Evolutionary conservation across 2,888 invertebrate genomes (phyloP).

Genomic region (Emmelina monodactyla): DNA sequence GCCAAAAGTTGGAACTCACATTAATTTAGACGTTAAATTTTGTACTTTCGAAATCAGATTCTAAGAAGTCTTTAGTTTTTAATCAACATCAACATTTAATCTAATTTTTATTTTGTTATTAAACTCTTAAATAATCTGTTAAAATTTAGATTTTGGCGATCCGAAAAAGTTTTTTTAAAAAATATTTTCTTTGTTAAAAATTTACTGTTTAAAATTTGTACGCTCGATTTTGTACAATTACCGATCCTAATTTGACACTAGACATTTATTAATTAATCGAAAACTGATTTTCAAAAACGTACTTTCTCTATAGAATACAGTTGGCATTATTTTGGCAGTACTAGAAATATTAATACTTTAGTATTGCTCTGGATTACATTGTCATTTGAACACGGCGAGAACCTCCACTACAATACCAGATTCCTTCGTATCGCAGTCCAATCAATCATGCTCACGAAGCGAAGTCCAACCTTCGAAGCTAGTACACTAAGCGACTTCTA

Average conservation of each 20-base stretch:
- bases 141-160: conserved; percentile 62
- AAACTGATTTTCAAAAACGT: conserved; percentile 56
- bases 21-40: conserved; percentile 50
- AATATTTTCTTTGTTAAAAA: conserved; percentile 58
- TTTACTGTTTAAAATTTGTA: conserved; percentile 65
- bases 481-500: conserved; percentile 39
- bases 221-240: conserved; percentile 63
- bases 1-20: conserved; percentile 60
- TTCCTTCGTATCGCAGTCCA: too few relatives aligned
- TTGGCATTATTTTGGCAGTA: conserved; percentile 65
- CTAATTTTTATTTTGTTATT: conserved; percentile 45
- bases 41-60: conserved; percentile 66
- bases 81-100: conserved; percentile 52
- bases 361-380: conserved; percentile 66
- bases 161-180: conserved; percentile 65
- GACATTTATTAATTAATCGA: conserved; percentile 55
- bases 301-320: conserved; percentile 53
- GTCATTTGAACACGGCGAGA: conserved; percentile 59
- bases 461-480: conserved; percentile 44
- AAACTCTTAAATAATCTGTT: conserved; percentile 59
- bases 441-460: conserved; percentile 41
- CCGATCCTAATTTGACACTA: conserved; percentile 66
- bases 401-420: conserved; percentile 34
- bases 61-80: conserved; percentile 61
- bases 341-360: conserved; percentile 65